Evolutionary conservation across 2,113 vertebrate species (phyloP).

Genomic region (Emydocephalus ijimae): DNA sequence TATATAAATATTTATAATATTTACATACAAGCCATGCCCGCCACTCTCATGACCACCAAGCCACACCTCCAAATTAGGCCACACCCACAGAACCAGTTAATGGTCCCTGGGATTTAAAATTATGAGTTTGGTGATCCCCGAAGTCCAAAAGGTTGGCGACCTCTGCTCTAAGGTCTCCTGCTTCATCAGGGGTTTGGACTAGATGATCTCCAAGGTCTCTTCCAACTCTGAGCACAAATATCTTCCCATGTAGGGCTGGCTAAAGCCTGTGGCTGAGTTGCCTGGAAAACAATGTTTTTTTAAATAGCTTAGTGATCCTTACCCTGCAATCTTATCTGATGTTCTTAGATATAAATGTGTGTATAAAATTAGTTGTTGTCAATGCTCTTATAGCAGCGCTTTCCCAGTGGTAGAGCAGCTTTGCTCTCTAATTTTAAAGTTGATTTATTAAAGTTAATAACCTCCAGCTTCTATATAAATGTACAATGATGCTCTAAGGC

Average conservation of each 20-base stretch:
- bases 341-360: background rate
- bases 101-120: too few species aligned
- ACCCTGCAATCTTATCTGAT: background rate
- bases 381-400: background rate
- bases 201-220: too few species aligned
- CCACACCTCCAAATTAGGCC: too few species aligned
- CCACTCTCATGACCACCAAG: too few species aligned
- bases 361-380: background rate
- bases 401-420: background rate
- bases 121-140: too few species aligned
- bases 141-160: too few species aligned
- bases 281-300: background rate
- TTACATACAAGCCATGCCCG: too few species aligned
- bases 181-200: too few species aligned
- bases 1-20: too few species aligned
- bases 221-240: background rate
- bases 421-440: background rate
- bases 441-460: slow-evolving; percentile 19
- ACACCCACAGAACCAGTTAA: too few species aligned
- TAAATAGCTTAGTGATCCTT: background rate
- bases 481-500: background rate
- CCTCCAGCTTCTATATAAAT: slow-evolving; percentile 11
- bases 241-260: background rate
- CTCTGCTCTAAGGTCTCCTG: too few species aligned
- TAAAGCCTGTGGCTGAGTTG: background rate